phyloP scores from a whole-genome alignment of 2,113 vertebrate genomes.

The Percina caprodes region DNA sequence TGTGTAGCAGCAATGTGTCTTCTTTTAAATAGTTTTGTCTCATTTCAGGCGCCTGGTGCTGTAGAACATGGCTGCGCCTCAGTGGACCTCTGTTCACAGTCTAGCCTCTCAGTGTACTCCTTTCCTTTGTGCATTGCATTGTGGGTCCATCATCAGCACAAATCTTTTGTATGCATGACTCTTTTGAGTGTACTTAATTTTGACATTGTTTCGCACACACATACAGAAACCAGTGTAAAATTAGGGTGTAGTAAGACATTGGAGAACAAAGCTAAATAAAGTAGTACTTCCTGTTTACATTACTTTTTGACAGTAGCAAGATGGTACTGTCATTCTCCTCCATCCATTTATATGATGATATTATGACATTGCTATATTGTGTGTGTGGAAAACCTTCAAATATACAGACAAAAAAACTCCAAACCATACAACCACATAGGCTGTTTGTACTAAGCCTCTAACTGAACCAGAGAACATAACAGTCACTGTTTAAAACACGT shows the following conservation, averaged over 20 bases:
- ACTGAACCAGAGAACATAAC: too few species aligned
- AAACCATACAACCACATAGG: too few species aligned
- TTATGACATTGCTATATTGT: too few species aligned
- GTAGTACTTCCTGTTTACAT: background rate
- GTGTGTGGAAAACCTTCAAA: background rate
- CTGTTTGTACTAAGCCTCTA: too few species aligned
- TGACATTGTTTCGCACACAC: background rate
- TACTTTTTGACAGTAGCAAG: background rate
- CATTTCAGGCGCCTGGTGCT: background rate
- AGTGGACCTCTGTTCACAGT: background rate
- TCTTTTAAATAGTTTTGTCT: conserved; percentile 19
- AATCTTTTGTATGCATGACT: background rate
- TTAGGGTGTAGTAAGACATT: background rate
- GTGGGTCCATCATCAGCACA: background rate
- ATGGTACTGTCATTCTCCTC: background rate
- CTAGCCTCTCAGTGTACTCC: background rate
- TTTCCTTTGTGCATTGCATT: background rate
- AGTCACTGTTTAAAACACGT: too few species aligned
- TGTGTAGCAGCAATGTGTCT: conserved; percentile 1
- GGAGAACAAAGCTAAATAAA: background rate
- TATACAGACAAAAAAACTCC: background rate
- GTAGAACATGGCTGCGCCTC: background rate
- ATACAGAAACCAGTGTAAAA: background rate
- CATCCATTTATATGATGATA: background rate
- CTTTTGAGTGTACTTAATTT: background rate